Evolutionary conservation across 2,113 vertebrate genomes (phyloP), one percentile per base, ranked within the genome.

Genomic region (Malaclemys terrapin): DNA sequence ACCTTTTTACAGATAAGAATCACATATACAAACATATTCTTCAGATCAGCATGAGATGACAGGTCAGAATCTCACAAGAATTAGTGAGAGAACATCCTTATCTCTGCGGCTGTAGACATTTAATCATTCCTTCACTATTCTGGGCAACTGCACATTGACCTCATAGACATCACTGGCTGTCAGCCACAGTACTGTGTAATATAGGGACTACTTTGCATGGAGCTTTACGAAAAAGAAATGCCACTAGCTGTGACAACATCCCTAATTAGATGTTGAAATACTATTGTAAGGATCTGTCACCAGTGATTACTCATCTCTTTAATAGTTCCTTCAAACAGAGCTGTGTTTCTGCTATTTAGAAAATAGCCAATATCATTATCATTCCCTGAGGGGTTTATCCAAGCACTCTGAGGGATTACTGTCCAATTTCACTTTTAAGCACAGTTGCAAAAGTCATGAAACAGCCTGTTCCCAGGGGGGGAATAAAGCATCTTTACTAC

Each of bases 261-360:
- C 88, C 89, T 95, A 98, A 97, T 97, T 97, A 97, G 88, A 94
- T 97, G 93, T 96, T 97, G 91, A 97, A 98, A 97, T 89, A 93
- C 88, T 91, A 93, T 96, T 92, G 95, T 96, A 86, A 96, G 94
- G 95, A 95, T 94, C 80, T 97, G 94, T 97, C 97, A 98, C 86
- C 79, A 88, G 90, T 3, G 84, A 97, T 95, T 97, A 95, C 92
- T 97, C 93, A 95, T 88, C 83, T 90, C 93, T 96, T 97, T 96
- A 93, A 96, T 89, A 94, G 84, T 59, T 96, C 92, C 84, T 95
- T 97, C 80, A 96, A 96, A 96, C 56, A 82, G 85, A 93, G n/a
- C 49, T 76, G 88, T 95, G 86, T 96, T 98, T 96, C 85, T 96
- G 90, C 85, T 94, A 86, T 96, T 97, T 96, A 97, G 94, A 89